Evolutionary conservation across 2,113 vertebrate species (phyloP).

Genomic region (Edolisoma coerulescens): DNA sequence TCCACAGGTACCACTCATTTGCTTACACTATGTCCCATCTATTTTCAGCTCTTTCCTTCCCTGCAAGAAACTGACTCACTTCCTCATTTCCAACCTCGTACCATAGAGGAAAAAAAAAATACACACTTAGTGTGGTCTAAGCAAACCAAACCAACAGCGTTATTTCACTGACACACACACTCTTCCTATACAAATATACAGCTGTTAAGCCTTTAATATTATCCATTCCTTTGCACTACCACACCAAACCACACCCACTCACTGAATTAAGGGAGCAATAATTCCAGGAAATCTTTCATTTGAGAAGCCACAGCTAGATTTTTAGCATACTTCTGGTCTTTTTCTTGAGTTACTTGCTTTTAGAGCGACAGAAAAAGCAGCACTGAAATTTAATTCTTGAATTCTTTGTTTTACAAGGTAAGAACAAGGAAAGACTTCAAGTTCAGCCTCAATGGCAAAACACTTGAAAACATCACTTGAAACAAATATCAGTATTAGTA

Average conservation of each 20-base stretch:
- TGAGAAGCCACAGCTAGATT: not conserved
- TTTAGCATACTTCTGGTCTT: constrained; percentile 12
- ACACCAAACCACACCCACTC: constrained; percentile 1
- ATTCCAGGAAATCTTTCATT: constrained; percentile 42
- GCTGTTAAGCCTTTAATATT: not conserved
- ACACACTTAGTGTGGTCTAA: not conserved
- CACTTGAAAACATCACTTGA: not conserved
- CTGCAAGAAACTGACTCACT: constrained; percentile 50
- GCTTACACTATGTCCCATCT: not conserved
- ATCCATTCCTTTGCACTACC: not conserved
- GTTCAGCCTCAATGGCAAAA: not conserved
- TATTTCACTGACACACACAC: not conserved
- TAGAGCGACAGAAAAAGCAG: not conserved
- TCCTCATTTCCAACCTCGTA: constrained; percentile 13
- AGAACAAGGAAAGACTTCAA: not conserved
- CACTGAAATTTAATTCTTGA: not conserved
- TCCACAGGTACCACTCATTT: not conserved
- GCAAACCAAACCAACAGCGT: not conserved
- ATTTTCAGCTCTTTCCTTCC: constrained; percentile 37
- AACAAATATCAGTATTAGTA: not conserved
- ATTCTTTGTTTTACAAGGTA: not conserved
- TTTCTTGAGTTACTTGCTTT: not conserved
- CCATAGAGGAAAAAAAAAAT: not conserved
- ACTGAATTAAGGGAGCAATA: not conserved
- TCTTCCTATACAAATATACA: not conserved